Evolutionary conservation across 2,113 vertebrate genomes (phyloP), one percentile per base, ranked within the genome.

Genomic region (Xenus cinereus): DNA sequence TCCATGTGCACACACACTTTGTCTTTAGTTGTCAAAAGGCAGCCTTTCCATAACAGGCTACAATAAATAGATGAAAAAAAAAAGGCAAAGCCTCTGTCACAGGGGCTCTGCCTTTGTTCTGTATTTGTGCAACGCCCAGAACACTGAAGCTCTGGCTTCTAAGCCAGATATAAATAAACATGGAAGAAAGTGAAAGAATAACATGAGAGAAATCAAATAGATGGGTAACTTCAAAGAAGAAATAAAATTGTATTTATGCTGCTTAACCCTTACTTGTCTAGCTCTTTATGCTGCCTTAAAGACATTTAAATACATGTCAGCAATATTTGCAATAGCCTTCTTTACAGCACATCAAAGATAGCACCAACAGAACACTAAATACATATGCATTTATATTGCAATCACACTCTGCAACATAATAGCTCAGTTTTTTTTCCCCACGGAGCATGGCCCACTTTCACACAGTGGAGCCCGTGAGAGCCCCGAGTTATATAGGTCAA

Each of bases 111-210:
- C 69, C 77, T 95, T 92, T 97, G 45, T 96, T 91, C 89, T 87
- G 21, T 69, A 12, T 82, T 95, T 95, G 45, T 89, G 84, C 78
- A 85, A 73, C 76, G 46, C 71, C 63, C 84, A 88, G 78, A 95
- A 93, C 66, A 80, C 78, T 54, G 80, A 95, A 66, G 73, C 66
- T 93, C 66, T 91, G 53, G 26, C 46, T 95, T 95, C 78, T 79
- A 87, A 95, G 84, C 28, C 68, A 74, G 87, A 62, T 87, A 91
- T 92, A 97, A 96, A 95, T 66, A 95, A 97, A 84, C 77, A 94
- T 57, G 53, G 71, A 84, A 94, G 74, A 39, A 95, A 82, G 32
- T 67, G 32, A 93, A 97, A 93, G 73, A 83, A 84, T 53, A 87
- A 82, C 66, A 91, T 1, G 1, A 73, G 77, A 91, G n/a, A 94